Base-by-base conservation (phyloP, 2,797 vertebrate species). In the Lateolabrax maculatus region DNA sequence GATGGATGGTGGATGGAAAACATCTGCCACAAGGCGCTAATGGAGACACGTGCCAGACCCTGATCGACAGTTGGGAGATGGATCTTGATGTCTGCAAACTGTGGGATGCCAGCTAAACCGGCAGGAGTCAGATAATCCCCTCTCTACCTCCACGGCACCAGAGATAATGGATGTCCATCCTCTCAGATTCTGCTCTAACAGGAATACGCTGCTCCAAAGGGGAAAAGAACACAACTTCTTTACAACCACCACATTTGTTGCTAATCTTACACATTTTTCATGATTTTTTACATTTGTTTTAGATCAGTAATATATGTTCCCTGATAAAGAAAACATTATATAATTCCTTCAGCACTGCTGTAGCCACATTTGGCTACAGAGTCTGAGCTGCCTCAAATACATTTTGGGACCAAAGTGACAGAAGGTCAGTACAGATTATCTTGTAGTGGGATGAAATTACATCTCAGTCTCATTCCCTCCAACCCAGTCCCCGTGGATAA, bases 11-110 rank as follows among this genome's bases (percentile, higher is more conserved):
- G 77, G 82, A 84, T 86, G 82, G 85, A 84, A 89, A 88, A 95
- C 95, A 95, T 83, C 81, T 93, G 92, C 89, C 88, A 83, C 73
- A 51, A 86, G 86, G 88, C 86, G 82, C 94, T 95, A 95, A 96
- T 96, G 93, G 95, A 95, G 93, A 93, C 79, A 87, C 77, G 73
- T 58, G 74, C 81, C 89, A 87, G 79, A 87, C 78, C 70, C 87
- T 83, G 88, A 94, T 94, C 90, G 90, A 93, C 93, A 90, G 75
- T 48, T 37, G 31, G 80, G 80, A 92, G 92, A 94, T 92, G 89
- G 91, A 95, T 93, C 91, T 89, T 82, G 91, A 93, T 88, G 93
- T 91, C 91, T 90, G 83, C 85, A 83, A 92, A 92, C 84, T 70
- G 89, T 86, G 72, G 85, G 91, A 92, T 63, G 86, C 89, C 87